Evolutionary conservation across 2,797 vertebrate genomes (phyloP).

Genomic region (Pseudopleuronectes americanus): DNA sequence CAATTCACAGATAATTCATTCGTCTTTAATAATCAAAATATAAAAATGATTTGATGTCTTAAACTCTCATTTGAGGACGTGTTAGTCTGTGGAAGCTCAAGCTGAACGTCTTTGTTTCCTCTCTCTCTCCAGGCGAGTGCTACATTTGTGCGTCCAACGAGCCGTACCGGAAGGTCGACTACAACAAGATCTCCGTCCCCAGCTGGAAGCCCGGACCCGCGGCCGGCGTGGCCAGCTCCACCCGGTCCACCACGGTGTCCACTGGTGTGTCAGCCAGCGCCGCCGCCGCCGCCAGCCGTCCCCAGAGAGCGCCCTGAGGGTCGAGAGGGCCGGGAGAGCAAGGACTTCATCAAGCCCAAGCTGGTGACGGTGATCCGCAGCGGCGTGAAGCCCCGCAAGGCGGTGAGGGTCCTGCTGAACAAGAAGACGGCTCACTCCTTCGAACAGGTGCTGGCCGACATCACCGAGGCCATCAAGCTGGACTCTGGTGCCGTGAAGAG

Average conservation of each 20-base stretch:
- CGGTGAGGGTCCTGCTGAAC: slow-evolving; percentile 95
- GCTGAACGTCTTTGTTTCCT: no score
- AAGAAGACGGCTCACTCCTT: slow-evolving; percentile 99
- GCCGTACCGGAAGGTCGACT: slow-evolving; percentile 93
- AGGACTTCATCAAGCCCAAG: slow-evolving; percentile 97
- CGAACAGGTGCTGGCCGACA: slow-evolving; percentile 94
- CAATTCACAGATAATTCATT: no score
- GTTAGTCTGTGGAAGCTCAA: no score
- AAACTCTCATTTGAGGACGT: no score
- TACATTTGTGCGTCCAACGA: slow-evolving; percentile 97
- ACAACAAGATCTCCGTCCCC: slow-evolving; percentile 92
- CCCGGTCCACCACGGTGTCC: slow-evolving; percentile 59
- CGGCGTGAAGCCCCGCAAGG: slow-evolving; percentile 95
- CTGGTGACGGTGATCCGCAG: slow-evolving; percentile 98
- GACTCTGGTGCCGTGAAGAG: slow-evolving; percentile 95
- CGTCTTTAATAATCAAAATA: no score
- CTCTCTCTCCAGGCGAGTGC: slow-evolving; percentile 87
- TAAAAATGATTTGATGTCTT: no score
- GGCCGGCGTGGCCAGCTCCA: not conserved
- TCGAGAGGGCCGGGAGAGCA: slow-evolving; percentile 82
- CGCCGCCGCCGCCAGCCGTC: not conserved
- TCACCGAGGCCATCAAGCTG: slow-evolving; percentile 98
- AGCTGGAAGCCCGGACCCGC: slow-evolving; percentile 88
- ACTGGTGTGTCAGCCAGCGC: slow-evolving; percentile 16
- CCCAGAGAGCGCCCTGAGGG: slow-evolving; percentile 74